phyloP scores from a whole-genome alignment of 2,888 invertebrate genomes.

The Pocota personata region DNA sequence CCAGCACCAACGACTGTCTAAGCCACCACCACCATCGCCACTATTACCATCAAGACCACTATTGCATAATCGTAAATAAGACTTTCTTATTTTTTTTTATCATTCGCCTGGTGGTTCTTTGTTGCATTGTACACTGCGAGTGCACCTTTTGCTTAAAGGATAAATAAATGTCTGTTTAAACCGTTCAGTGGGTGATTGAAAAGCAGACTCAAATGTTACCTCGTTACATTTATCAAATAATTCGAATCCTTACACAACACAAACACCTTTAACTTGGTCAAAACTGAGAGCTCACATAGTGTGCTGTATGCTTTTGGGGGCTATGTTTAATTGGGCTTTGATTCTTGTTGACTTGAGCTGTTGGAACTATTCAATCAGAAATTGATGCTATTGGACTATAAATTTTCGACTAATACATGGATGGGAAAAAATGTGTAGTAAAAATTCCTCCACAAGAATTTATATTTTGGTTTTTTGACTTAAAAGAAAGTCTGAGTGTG shows the following conservation, averaged over 20 bases:
- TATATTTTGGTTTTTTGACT: slow-evolving; percentile 2
- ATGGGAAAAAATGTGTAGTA: slow-evolving; percentile 17
- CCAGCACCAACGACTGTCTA: slow-evolving; percentile 21
- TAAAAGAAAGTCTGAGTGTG: not conserved
- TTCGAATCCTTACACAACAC: slow-evolving; percentile 7
- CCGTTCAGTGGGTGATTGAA: slow-evolving; percentile 52
- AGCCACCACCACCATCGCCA: not conserved
- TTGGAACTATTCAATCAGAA: slow-evolving; percentile 38
- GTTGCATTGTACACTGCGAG: slow-evolving; percentile 22
- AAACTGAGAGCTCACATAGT: not conserved
- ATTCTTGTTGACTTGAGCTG: slow-evolving; percentile 10
- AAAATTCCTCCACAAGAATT: not conserved
- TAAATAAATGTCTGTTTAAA: slow-evolving; percentile 32
- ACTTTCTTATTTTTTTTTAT: slow-evolving; percentile 45
- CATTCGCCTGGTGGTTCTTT: slow-evolving; percentile 9
- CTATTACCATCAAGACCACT: slow-evolving; percentile 33
- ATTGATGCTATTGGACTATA: slow-evolving; percentile 22
- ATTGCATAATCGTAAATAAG: slow-evolving; percentile 69
- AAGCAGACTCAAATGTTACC: slow-evolving; percentile 33
- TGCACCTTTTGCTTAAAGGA: slow-evolving; percentile 57
- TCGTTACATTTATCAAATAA: slow-evolving; percentile 45
- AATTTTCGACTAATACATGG: slow-evolving; percentile 12
- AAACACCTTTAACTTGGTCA: slow-evolving; percentile 46
- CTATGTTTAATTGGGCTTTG: slow-evolving; percentile 61
- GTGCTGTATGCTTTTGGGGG: not conserved